Evolutionary conservation across 2,797 vertebrate genomes (phyloP).

Genomic region (Limosa lapponica): DNA sequence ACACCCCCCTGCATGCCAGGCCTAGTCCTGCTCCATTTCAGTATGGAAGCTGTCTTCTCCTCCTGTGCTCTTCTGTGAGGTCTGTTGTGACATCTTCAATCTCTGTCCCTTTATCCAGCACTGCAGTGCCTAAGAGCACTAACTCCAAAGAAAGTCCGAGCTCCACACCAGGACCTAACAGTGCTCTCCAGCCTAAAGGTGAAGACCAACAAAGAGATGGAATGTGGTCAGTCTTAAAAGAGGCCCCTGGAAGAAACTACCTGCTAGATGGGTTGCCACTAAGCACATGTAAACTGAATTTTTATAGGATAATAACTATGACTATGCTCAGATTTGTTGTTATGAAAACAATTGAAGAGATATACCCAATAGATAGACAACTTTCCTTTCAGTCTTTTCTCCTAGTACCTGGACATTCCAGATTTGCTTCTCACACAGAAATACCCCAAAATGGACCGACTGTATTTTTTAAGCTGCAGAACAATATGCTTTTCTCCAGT

Average conservation of each 20-base stretch:
- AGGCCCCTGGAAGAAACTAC: not conserved
- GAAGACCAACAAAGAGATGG: not conserved
- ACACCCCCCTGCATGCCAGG: not conserved
- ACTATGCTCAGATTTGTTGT: not conserved
- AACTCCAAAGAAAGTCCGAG: not conserved
- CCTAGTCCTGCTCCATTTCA: not conserved
- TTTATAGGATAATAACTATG: not conserved
- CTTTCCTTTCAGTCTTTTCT: not conserved
- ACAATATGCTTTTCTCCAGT: not conserved
- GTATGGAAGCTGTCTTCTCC: not conserved
- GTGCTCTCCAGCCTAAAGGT: not conserved
- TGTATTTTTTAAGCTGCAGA: not conserved
- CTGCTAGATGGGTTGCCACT: not conserved
- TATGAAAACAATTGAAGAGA: not conserved
- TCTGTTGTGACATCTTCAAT: not conserved
- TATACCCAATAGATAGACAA: not conserved
- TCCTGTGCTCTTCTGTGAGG: not conserved
- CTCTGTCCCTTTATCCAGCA: not conserved
- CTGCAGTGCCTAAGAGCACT: not conserved
- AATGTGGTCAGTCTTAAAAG: not conserved
- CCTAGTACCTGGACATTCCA: not conserved
- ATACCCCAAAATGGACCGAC: not conserved
- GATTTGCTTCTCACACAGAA: not conserved
- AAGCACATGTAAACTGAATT: not conserved
- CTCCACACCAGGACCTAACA: not conserved